Evolutionary conservation across 1,140 invertebrate species (phyloP).

Genomic region (Procambarus clarkii): DNA sequence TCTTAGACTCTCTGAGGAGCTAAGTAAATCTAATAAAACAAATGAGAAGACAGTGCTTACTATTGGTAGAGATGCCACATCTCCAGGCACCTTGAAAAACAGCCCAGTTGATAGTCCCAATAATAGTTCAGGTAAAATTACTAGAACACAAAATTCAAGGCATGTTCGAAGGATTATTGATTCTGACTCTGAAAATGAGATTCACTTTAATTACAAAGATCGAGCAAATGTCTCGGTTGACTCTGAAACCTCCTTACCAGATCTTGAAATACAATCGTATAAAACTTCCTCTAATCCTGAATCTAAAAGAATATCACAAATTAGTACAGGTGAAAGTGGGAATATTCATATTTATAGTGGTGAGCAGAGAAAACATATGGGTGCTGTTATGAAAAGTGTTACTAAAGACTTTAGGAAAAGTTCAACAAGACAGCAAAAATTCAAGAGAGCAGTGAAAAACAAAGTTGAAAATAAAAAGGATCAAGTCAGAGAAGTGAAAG

Average conservation of each 20-base stretch:
- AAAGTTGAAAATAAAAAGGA: not conserved
- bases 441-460: not conserved
- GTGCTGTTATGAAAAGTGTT: slow-evolving; percentile 11
- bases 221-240: not conserved
- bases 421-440: not conserved
- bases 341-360: slow-evolving; percentile 8
- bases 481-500: not conserved
- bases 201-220: not conserved
- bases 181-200: not conserved
- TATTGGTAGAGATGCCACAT: slow-evolving; percentile 42
- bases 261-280: not conserved
- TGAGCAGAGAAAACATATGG: slow-evolving; percentile 47
- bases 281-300: not conserved
- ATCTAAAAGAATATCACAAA: not conserved
- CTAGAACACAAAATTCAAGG: not conserved
- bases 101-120: not conserved
- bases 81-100: slow-evolving; percentile 4
- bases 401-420: not conserved
- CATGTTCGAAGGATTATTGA: not conserved
- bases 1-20: slow-evolving; percentile 30
- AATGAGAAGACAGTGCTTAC: slow-evolving; percentile 37
- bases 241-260: not conserved
- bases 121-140: not conserved
- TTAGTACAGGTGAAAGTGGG: not conserved
- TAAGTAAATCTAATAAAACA: slow-evolving; percentile 19